Conservation (phyloP, 2,888 invertebrate genomes). For the Halictus quadricinctus region DNA sequence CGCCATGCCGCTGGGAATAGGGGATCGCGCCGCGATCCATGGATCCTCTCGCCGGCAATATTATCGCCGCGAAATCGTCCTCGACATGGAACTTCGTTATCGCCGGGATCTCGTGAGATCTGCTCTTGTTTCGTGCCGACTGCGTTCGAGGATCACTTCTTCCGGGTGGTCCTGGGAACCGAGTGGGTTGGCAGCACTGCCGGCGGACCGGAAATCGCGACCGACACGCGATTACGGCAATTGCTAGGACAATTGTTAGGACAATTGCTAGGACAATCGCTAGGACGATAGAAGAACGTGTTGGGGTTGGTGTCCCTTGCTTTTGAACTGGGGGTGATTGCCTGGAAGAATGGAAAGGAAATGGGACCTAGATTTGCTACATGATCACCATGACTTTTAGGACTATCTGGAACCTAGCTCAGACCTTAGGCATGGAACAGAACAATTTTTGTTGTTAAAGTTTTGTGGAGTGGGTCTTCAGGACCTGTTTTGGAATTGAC, state of each 20-base stretch:
- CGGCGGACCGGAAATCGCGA: conserved; percentile 15
- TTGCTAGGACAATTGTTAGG: background rate
- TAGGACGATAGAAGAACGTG: background rate
- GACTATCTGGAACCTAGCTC: no score
- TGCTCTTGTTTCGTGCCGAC: conserved; percentile 24
- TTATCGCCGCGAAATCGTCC: conserved; percentile 39
- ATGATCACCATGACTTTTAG: background rate
- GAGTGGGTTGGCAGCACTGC: conserved; percentile 42
- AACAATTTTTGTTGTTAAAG: no score
- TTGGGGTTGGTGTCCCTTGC: background rate
- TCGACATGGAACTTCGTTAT: conserved; percentile 25
- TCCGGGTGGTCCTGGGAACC: conserved; percentile 58
- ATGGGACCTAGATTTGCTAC: background rate
- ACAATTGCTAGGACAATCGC: background rate
- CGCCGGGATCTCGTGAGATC: conserved; percentile 56
- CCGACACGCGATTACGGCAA: background rate
- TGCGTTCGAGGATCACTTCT: conserved; percentile 26
- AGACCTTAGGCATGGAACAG: no score
- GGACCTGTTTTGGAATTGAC: no score
- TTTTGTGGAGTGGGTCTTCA: no score
- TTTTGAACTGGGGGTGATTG: no score
- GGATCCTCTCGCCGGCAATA: conserved; percentile 9
- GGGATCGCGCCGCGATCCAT: background rate
- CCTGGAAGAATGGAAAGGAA: no score
- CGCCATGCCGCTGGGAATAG: background rate